Percentiles rank a stretch among this genome's conserved stretches.
phyloP scores from a whole-genome alignment of 2,888 invertebrate genomes.

The Ptychoptera albimana region DNA sequence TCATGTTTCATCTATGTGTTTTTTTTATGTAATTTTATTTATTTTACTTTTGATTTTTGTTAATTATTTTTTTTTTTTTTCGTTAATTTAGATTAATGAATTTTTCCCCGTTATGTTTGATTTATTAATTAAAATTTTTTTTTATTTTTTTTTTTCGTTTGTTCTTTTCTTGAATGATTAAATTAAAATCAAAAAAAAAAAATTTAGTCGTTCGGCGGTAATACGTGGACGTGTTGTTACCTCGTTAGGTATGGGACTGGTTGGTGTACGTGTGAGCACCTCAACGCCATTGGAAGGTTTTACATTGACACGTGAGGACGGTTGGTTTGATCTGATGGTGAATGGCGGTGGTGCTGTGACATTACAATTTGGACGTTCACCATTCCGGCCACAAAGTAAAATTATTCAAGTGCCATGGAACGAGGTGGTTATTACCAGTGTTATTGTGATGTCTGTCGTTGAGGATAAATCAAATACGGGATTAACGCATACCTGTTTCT shows the following conservation, averaged over 20 bases:
- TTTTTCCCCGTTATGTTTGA: background rate
- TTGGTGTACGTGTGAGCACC: slow-evolving; percentile 91
- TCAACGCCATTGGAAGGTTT: slow-evolving; percentile 91
- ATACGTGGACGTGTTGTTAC: slow-evolving; percentile 90
- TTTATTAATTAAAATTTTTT: background rate
- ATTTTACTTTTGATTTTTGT: slow-evolving; percentile 7
- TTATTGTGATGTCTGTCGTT: slow-evolving; percentile 63
- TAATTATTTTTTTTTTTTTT: slow-evolving; percentile 8
- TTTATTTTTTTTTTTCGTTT: background rate
- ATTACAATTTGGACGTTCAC: slow-evolving; percentile 82
- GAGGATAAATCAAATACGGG: slow-evolving; percentile 56
- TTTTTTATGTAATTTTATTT: background rate
- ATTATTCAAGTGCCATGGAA: slow-evolving; percentile 95
- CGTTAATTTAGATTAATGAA: background rate
- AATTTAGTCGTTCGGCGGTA: slow-evolving; percentile 86
- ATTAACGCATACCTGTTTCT: slow-evolving; percentile 62
- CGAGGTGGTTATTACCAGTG: slow-evolving; percentile 88
- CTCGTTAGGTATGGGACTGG: slow-evolving; percentile 78
- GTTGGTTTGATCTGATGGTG: slow-evolving; percentile 95
- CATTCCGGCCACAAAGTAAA: slow-evolving; percentile 73
- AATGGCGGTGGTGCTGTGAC: slow-evolving; percentile 98
- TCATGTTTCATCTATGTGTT: background rate
- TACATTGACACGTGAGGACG: slow-evolving; percentile 80
- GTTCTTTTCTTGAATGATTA: too few species aligned
- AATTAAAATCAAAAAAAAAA: background rate